Conservation (phyloP, 1,140 invertebrate genomes). For the Drosophila ogumai region DNA sequence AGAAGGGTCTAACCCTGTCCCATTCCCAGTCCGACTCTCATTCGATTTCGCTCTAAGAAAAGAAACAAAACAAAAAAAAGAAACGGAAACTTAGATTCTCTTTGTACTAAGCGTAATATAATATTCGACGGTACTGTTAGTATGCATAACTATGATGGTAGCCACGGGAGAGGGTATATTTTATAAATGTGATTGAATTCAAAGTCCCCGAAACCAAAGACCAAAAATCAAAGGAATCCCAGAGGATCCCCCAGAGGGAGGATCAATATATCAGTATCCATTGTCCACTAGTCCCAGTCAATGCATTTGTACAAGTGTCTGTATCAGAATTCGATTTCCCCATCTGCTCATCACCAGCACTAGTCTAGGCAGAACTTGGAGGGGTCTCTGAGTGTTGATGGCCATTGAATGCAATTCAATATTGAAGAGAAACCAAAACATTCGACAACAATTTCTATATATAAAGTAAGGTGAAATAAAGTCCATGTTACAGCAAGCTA, state of each 20-base stretch:
- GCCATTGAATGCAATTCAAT: slow-evolving; percentile 67
- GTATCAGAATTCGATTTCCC: slow-evolving; percentile 13
- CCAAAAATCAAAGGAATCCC: slow-evolving; percentile 22
- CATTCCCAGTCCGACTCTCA: slow-evolving; percentile 20
- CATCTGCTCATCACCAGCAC: slow-evolving; percentile 37
- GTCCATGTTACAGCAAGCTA: slow-evolving; percentile 67
- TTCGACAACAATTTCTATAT: slow-evolving; percentile 46
- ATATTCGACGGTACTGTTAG: slow-evolving; percentile 33
- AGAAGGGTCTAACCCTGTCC: slow-evolving; percentile 52
- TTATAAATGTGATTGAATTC: slow-evolving; percentile 72
- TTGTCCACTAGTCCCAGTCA: background rate
- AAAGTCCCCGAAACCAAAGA: slow-evolving; percentile 33
- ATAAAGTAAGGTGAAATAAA: slow-evolving; percentile 67
- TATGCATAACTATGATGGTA: slow-evolving; percentile 33
- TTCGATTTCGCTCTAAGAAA: slow-evolving; percentile 36
- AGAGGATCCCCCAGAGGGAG: background rate
- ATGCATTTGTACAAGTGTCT: slow-evolving; percentile 34
- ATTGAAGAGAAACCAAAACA: slow-evolving; percentile 19
- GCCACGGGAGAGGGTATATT: slow-evolving; percentile 45
- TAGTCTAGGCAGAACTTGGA: slow-evolving; percentile 28
- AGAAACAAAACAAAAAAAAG: background rate
- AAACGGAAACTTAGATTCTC: slow-evolving; percentile 40
- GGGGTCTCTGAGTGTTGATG: slow-evolving; percentile 50
- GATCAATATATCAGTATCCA: slow-evolving; percentile 28
- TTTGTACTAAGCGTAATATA: slow-evolving; percentile 46